Evolutionary conservation across 1,140 invertebrate species (phyloP).

Genomic region (Lasioglossum baleicum): DNA sequence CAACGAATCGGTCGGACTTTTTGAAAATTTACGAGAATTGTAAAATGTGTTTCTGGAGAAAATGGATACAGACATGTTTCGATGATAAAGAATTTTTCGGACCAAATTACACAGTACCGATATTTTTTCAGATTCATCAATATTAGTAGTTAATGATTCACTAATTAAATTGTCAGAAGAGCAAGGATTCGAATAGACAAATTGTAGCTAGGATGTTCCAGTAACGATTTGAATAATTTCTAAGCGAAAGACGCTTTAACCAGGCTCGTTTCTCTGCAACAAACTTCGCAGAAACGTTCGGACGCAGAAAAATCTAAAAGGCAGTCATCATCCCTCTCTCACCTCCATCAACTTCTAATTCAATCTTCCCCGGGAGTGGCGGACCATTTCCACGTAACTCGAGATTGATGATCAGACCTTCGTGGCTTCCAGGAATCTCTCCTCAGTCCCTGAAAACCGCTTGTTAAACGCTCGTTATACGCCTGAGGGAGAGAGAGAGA

Average conservation of each 20-base stretch:
- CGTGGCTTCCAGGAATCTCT: neutral
- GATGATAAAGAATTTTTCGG: too few species aligned
- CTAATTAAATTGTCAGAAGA: too few species aligned
- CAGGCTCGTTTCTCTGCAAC: neutral
- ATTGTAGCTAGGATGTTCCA: too few species aligned
- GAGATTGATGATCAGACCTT: conserved; percentile 3
- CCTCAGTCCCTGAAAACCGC: neutral
- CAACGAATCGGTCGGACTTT: too few species aligned
- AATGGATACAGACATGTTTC: too few species aligned
- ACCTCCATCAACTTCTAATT: conserved; percentile 19
- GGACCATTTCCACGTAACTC: neutral
- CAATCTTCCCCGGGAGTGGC: neutral
- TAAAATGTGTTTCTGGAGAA: too few species aligned
- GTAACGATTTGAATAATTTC: too few species aligned
- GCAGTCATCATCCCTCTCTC: neutral
- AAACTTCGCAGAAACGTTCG: neutral
- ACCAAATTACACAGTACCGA: too few species aligned
- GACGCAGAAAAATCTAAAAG: neutral
- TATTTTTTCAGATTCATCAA: too few species aligned
- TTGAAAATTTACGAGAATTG: too few species aligned
- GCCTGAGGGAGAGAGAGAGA: neutral
- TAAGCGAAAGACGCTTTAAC: neutral
- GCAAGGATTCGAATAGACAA: too few species aligned
- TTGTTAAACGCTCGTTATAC: conserved; percentile 2
- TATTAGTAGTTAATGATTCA: too few species aligned